Evolutionary conservation across 2,113 vertebrate genomes (phyloP).

Genomic region (Marmota monax): DNA sequence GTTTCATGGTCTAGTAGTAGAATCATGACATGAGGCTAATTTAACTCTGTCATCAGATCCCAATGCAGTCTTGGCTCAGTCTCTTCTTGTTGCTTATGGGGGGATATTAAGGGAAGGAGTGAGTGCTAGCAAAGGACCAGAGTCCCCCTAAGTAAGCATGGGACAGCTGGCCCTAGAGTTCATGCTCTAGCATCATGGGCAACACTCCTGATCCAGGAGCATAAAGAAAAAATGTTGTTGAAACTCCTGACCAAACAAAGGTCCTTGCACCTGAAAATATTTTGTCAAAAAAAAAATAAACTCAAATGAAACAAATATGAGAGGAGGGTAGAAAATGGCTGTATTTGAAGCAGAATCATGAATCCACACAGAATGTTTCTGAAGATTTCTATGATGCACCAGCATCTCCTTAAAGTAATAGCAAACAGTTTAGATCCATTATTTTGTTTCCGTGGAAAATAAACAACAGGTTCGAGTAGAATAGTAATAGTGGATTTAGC

Average conservation of each 20-base stretch:
- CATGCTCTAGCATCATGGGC: not conserved
- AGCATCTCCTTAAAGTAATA: slow-evolving; percentile 79
- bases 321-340: not conserved
- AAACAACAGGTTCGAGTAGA: slow-evolving; percentile 73
- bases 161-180: too few relatives aligned
- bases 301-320: not conserved
- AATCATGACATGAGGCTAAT: not conserved
- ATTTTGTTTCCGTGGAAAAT: slow-evolving; percentile 79
- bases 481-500: slow-evolving; percentile 75
- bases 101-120: not conserved
- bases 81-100: not conserved
- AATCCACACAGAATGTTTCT: slow-evolving; percentile 66
- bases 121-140: not conserved
- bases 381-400: slow-evolving; percentile 74
- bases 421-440: slow-evolving; percentile 79
- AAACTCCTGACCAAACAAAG: not conserved
- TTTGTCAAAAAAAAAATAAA: not conserved
- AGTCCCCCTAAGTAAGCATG: not conserved
- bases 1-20: not conserved
- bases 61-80: not conserved
- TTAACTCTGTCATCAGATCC: not conserved
- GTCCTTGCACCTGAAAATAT: not conserved
- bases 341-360: slow-evolving; percentile 72
- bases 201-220: not conserved
- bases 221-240: not conserved